Percentiles rank a stretch among this genome's conserved stretches.
These are phyloP conservation scores for Ageneiosus marmoratus DNA, from an alignment of 2,113 vertebrate genomes.

Conservation along the genomic window DNA sequence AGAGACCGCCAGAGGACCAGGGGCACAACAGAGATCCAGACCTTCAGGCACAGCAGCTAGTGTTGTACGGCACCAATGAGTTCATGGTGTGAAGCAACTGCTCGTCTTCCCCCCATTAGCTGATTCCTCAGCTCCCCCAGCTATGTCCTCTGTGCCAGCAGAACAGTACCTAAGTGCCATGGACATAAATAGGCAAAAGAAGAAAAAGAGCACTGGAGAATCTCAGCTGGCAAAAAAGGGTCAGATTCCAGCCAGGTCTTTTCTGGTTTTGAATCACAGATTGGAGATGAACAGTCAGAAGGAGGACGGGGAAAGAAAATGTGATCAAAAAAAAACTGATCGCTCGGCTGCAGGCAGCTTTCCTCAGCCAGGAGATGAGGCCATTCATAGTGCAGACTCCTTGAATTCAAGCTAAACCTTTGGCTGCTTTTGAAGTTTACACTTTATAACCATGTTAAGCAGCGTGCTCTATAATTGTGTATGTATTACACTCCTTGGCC, in stretches of 20 bases:
- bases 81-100: conserved; percentile 89
- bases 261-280: conserved; percentile 34
- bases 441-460: conserved; percentile 70
- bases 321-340: conserved; percentile 51
- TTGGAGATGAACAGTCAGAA: conserved; percentile 49
- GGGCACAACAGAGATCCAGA: conserved; percentile 79
- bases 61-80: conserved; percentile 88
- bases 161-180: conserved; percentile 64
- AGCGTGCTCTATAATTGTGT: conserved; percentile 66
- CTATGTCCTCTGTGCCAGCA: conserved; percentile 47
- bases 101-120: conserved; percentile 46
- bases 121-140: conserved; percentile 54
- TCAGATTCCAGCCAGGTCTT: background rate
- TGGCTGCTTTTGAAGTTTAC: conserved; percentile 77
- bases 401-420: conserved; percentile 58
- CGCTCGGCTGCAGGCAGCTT: conserved; percentile 52
- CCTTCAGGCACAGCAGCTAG: conserved; percentile 74
- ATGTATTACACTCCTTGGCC: conserved; percentile 62
- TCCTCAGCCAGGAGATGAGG: conserved; percentile 49
- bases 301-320: conserved; percentile 59
- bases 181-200: conserved; percentile 30
- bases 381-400: conserved; percentile 52
- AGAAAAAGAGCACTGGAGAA: conserved; percentile 31
- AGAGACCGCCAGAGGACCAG: conserved; percentile 75
- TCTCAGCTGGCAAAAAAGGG: background rate